Evolutionary conservation across 92 coral and sea anemone species (phyloP), one percentile per base, ranked within the genome.

Genomic region (Siderastrea siderea): DNA sequence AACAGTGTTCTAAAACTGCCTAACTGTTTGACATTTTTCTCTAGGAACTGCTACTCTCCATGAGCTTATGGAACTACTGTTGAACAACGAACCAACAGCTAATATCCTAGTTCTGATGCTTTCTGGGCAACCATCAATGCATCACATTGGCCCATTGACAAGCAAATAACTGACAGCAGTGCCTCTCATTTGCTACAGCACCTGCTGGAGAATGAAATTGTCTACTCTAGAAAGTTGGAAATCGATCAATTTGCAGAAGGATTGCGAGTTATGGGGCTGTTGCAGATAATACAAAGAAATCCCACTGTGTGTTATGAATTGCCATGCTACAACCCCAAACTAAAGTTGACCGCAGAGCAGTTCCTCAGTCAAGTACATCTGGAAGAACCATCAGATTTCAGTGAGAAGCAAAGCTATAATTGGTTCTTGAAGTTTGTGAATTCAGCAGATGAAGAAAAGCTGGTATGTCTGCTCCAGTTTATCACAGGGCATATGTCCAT

Each of bases 231-330:
- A 76, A 87, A 84, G 82, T 75, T 72, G 12, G 90, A 87, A 84
- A 82, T 91, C 57, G 93, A 90, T 75, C 87, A 91, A 80, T 72
- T 91, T 17, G 63, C 84, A 43, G 90, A 90, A 58, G 92, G 94
- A 19, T 49, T 90, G 46, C 64, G 63, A 59, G 90, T 90, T 49
- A 45, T 86, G 84, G 84, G 90, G 58, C 66, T 90, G 59, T 87
- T 90, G 7, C 87, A 81, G 79, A 50, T 82, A 45, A 77, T 91
- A 13, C 63, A 45, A 48, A 79, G 83, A 8, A 83, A 91, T 69
- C 74, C 47, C 1, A 71, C 77, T 55, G 79, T 83, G 2, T 87
- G 89, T 66, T 85, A 47, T 78, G 68, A 91, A 53, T 49, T 77
- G 69, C 71, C 87, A 26, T 90, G 93, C 64, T 81, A 73, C 68